Conservation (phyloP, 2,113 vertebrate species). For the Microtus pennsylvanicus region DNA sequence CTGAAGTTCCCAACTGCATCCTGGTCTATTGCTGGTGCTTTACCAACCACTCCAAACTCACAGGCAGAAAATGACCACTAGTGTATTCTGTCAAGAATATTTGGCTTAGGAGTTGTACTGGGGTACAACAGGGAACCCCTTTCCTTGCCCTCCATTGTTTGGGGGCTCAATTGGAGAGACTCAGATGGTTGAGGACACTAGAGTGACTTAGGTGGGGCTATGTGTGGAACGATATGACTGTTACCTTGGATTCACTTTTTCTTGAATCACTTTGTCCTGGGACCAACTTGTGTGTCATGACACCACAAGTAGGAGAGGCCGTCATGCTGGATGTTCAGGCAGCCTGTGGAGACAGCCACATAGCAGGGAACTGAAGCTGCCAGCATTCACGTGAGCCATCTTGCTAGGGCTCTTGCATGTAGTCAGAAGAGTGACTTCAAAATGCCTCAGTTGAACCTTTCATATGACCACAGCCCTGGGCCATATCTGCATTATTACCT, state of each 20-base stretch:
- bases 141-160: not conserved
- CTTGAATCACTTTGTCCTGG: not conserved
- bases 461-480: not conserved
- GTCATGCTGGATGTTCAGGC: not conserved
- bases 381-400: not conserved
- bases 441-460: not conserved
- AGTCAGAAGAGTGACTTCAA: not conserved
- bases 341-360: not conserved
- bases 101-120: not conserved
- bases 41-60: not conserved
- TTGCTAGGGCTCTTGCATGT: not conserved
- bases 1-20: not conserved
- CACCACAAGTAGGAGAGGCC: not conserved
- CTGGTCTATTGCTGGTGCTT: not conserved
- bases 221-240: too few relatives aligned
- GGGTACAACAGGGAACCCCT: not conserved
- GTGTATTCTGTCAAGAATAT: constrained; percentile 10
- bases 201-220: not conserved
- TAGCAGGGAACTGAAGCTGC: not conserved
- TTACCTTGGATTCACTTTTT: not conserved
- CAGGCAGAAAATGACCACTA: not conserved
- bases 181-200: not conserved
- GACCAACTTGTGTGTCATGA: not conserved
- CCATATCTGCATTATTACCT: not conserved
- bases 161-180: not conserved